A percentile compares a stretch with the other conserved stretches of the same genome.
These are phyloP conservation scores for honey bee (Apis mellifera) DNA, from an alignment of 1,140 invertebrate species.

Conservation along the genomic window DNA sequence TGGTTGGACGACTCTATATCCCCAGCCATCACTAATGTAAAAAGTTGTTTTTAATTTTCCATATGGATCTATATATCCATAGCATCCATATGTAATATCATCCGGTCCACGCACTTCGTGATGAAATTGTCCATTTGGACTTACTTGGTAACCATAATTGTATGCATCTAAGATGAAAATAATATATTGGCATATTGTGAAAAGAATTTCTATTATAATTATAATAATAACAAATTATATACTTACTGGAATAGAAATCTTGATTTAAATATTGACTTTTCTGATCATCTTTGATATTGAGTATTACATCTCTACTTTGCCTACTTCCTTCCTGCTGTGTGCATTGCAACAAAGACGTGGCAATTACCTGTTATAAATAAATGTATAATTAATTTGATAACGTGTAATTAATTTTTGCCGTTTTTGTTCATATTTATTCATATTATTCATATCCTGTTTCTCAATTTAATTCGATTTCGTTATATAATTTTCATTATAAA, in stretches of 20 bases:
- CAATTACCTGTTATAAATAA: conserved; percentile 66
- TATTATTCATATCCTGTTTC: no score
- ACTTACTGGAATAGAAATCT: conserved; percentile 68
- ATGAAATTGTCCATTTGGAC: conserved; percentile 88
- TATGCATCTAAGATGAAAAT: conserved; percentile 82
- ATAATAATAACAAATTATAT: not conserved
- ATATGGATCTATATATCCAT: conserved; percentile 88
- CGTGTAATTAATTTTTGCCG: no score
- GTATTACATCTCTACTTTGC: conserved; percentile 60
- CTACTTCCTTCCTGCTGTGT: conserved; percentile 57
- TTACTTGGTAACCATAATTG: conserved; percentile 88
- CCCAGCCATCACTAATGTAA: conserved; percentile 89
- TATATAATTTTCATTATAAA: not conserved
- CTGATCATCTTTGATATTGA: conserved; percentile 68
- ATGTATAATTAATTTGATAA: conserved; percentile 5
- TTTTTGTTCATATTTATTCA: no score
- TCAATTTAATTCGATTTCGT: not conserved
- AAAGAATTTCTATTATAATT: not conserved
- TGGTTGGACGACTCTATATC: conserved; percentile 87
- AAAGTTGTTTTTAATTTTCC: conserved; percentile 86
- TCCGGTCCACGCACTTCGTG: conserved; percentile 88
- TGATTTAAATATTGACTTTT: conserved; percentile 70
- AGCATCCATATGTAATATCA: conserved; percentile 90
- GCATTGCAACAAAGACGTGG: conserved; percentile 57
- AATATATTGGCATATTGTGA: not conserved